Evolutionary conservation across 1,140 invertebrate species (phyloP).

Genomic region (Orchestia grillus): DNA sequence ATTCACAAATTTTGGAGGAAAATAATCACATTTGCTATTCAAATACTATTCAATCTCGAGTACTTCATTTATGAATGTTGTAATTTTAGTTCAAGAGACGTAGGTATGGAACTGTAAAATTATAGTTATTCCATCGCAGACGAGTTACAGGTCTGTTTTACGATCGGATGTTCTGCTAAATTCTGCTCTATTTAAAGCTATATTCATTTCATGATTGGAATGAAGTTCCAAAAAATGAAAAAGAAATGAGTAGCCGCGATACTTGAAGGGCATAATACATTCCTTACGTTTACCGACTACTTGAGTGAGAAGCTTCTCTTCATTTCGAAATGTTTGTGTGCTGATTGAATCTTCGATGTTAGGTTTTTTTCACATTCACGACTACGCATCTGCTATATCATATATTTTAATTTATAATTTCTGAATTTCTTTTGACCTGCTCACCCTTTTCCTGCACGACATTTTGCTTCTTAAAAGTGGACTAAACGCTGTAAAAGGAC

Average conservation of each 20-base stretch:
- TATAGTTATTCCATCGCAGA: not conserved
- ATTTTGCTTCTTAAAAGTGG: not conserved
- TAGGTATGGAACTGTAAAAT: not conserved
- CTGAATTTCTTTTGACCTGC: not conserved
- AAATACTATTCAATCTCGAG: too few relatives aligned
- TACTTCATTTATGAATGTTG: not conserved
- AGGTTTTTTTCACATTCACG: not conserved
- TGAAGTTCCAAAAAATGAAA: too few relatives aligned
- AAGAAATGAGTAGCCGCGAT: too few relatives aligned
- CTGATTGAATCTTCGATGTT: not conserved
- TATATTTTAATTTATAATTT: not conserved
- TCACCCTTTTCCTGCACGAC: not conserved
- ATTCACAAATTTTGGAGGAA: not conserved
- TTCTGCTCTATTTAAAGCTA: not conserved
- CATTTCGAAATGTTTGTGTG: not conserved
- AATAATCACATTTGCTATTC: too few relatives aligned
- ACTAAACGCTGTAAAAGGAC: not conserved
- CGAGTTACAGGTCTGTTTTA: too few relatives aligned
- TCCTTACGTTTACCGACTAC: not conserved
- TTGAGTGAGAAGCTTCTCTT: not conserved
- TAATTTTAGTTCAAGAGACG: not conserved
- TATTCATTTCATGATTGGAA: not conserved
- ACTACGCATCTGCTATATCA: not conserved
- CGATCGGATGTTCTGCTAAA: not conserved
- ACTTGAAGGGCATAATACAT: too few relatives aligned